Conservation (phyloP, 1,140 invertebrate species). For the Myzus persicae region DNA sequence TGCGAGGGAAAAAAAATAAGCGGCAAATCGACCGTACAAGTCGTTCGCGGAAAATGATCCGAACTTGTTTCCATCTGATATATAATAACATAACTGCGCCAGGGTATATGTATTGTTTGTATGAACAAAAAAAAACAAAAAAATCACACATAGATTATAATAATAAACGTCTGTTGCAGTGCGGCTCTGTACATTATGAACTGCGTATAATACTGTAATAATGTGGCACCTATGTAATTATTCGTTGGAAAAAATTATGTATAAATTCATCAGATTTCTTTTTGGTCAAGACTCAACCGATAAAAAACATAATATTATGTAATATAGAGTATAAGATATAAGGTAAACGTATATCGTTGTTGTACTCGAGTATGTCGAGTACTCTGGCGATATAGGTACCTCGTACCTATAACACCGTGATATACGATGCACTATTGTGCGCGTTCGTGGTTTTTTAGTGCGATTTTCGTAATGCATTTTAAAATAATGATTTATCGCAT, state of each 20-base stretch:
- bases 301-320: neutral
- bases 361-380: neutral
- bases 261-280: neutral
- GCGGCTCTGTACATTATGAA: neutral
- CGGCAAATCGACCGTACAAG: neutral
- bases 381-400: neutral
- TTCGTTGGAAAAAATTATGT: neutral
- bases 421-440: neutral
- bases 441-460: neutral
- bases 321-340: no score
- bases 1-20: neutral
- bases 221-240: neutral
- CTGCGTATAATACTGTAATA: neutral
- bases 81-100: neutral
- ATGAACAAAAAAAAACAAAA: neutral
- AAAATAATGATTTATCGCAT: constrained; percentile 25
- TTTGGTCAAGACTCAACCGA: neutral
- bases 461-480: constrained; percentile 11
- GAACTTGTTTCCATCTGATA: neutral
- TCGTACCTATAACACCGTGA: neutral
- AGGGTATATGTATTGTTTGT: neutral
- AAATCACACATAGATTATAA: constrained; percentile 17
- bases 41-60: constrained; percentile 24
- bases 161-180: neutral
- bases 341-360: neutral